Evolutionary conservation across 2,797 vertebrate species (phyloP).

Genomic region (Chelmon rostratus): DNA sequence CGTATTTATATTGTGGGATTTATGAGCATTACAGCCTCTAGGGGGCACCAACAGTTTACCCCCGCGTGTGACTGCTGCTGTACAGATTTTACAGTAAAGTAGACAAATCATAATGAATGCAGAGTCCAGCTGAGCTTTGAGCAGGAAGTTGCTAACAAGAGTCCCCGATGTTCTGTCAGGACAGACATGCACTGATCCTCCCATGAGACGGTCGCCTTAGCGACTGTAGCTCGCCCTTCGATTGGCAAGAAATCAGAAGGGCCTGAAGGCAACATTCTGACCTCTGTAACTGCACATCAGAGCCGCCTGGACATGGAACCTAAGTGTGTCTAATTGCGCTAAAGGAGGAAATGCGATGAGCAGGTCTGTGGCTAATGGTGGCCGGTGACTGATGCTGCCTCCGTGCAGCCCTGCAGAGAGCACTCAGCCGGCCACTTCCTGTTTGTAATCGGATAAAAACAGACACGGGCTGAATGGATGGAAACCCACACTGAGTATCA

Average conservation of each 20-base stretch:
- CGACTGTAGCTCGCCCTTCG: slow-evolving; percentile 17
- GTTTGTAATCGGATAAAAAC: slow-evolving; percentile 66
- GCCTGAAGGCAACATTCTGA: slow-evolving; percentile 58
- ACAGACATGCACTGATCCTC: slow-evolving; percentile 35
- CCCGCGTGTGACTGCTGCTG: background rate
- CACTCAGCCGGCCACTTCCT: slow-evolving; percentile 62
- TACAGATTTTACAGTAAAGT: slow-evolving; percentile 6
- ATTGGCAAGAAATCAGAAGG: slow-evolving; percentile 62
- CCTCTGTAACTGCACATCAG: slow-evolving; percentile 53
- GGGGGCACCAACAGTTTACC: background rate
- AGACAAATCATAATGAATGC: slow-evolving; percentile 2
- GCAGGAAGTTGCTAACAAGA: slow-evolving; percentile 29
- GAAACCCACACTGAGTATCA: slow-evolving; percentile 30
- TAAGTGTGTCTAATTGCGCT: slow-evolving; percentile 70
- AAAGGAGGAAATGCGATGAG: slow-evolving; percentile 60
- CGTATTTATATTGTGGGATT: background rate
- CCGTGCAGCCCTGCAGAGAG: slow-evolving; percentile 33
- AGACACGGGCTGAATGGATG: slow-evolving; percentile 36
- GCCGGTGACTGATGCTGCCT: slow-evolving; percentile 56
- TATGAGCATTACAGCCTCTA: slow-evolving; percentile 1
- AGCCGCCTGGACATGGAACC: slow-evolving; percentile 45
- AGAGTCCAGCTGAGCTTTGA: slow-evolving; percentile 3
- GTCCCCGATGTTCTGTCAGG: slow-evolving; percentile 45
- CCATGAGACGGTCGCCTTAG: slow-evolving; percentile 21
- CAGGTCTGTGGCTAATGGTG: slow-evolving; percentile 59